Evolutionary conservation across 2,113 vertebrate species (phyloP).

Genomic region (Silurus glanis): DNA sequence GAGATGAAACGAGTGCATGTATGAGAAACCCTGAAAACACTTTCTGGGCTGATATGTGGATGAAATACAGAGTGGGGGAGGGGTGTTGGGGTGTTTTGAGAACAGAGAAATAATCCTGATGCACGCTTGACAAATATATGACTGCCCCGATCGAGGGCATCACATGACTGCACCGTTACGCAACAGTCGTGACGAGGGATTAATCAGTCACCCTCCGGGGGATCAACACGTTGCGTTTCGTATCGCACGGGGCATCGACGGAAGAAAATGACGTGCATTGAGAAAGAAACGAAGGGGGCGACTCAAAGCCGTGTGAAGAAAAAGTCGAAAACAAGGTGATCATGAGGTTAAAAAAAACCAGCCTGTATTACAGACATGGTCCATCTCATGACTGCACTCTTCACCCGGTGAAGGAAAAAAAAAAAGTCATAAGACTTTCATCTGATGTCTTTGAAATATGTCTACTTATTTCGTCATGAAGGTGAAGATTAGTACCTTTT

Average conservation of each 20-base stretch:
- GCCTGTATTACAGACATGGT: slow-evolving; percentile 19
- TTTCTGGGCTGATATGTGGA: background rate
- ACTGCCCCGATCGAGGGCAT: slow-evolving; percentile 8
- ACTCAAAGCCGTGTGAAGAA: background rate
- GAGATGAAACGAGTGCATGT: background rate
- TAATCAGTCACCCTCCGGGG: slow-evolving; percentile 50
- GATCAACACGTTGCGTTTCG: slow-evolving; percentile 50
- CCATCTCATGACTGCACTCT: slow-evolving; percentile 32
- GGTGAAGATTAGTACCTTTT: background rate
- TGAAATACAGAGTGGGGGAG: background rate
- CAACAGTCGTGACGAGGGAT: slow-evolving; percentile 58
- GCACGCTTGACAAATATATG: slow-evolving; percentile 19
- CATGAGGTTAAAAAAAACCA: slow-evolving; percentile 26
- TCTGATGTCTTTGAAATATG: slow-evolving; percentile 59
- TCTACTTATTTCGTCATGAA: background rate
- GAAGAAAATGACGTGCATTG: background rate
- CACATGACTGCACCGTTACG: slow-evolving; percentile 65
- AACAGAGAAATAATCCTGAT: slow-evolving; percentile 25
- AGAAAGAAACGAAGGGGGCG: background rate
- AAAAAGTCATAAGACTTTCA: slow-evolving; percentile 73
- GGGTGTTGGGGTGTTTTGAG: background rate
- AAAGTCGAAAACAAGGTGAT: background rate
- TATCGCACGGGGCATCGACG: slow-evolving; percentile 2
- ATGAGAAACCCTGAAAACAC: background rate
- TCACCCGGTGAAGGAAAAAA: slow-evolving; percentile 44